Evolutionary conservation across 2,113 vertebrate genomes (phyloP), one percentile per base, ranked within the genome.

Genomic region (Neomonachus schauinslandi): DNA sequence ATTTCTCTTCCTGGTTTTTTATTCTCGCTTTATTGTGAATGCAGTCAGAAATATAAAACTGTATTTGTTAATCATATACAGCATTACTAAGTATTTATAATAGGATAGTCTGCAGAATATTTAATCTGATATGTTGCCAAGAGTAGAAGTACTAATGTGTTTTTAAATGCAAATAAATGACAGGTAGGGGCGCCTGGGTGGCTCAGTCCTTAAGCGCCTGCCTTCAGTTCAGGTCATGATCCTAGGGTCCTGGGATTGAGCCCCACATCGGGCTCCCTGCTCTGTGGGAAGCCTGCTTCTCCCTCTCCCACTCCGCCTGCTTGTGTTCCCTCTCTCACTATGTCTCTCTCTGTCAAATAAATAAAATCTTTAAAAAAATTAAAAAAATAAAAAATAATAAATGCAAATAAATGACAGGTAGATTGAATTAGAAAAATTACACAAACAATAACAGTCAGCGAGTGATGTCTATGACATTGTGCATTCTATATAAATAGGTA

Each of bases 91-190:
- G 16, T 59, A 8, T 85, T 72, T 81, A n/a, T 42, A 74, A 36
- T 76, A 12, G 7, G 1, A 39, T 7, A 57, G 18, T 39, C 67
- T 72, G 51, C 6, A 55, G 67, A 79, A 96, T 93, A 85, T 39
- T 92, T 84, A 84, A 28, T 83, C 24, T 89, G 71, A 85, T 19
- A 59, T 31, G 4, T 79, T 84, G 6, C 72, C 55, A 80, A 61
- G 36, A 83, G 18, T 77, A 81, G 28, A 28, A 92, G 51, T 46
- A 49, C 22, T 74, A 72, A 82, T 76, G 14, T 69, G 85, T 69
- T 77, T 85, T 49, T 67, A 85, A 74, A 81, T 81, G 55, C 10
- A 89, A 89, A 67, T 89, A 71, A 81, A 72, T 81, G 26, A 74
- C 71, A 74, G 18, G 2, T 80, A 65, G 72, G 80, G 39, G 39